Conservation (phyloP, 2,888 invertebrate species). For the Melieria omissa region DNA sequence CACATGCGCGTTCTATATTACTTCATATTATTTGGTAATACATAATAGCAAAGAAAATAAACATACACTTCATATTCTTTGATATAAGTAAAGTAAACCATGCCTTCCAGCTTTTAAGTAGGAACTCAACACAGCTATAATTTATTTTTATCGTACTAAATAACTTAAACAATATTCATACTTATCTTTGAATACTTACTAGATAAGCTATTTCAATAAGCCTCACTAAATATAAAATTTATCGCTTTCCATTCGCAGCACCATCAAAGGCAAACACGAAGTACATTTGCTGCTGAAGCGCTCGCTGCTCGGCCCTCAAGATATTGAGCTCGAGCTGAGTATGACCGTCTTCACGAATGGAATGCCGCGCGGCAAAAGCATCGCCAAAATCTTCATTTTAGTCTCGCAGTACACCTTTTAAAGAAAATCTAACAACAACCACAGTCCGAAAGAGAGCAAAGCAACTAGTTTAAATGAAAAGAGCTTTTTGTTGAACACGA, state of each 20-base stretch:
- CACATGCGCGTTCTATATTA: too few species aligned
- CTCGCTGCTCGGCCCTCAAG: constrained; percentile 87
- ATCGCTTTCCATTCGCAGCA: constrained; percentile 62
- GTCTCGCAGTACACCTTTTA: constrained; percentile 87
- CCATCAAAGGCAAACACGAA: constrained; percentile 72
- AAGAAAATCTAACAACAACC: constrained; percentile 41
- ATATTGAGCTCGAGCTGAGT: constrained; percentile 85
- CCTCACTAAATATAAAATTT: background rate
- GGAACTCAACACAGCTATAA: background rate
- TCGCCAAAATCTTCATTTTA: constrained; percentile 86
- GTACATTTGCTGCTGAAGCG: constrained; percentile 81
- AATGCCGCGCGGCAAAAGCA: constrained; percentile 81
- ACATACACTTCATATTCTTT: too few species aligned
- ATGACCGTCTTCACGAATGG: constrained; percentile 84
- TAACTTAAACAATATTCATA: too few species aligned
- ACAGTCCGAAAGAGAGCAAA: too few species aligned
- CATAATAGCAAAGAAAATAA: too few species aligned
- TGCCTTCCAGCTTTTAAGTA: background rate
- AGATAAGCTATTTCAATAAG: background rate
- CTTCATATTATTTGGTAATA: too few species aligned
- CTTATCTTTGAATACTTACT: background rate
- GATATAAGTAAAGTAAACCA: too few species aligned
- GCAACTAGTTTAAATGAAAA: too few species aligned
- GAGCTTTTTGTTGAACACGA: too few species aligned
- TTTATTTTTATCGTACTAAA: background rate